Evolutionary conservation across 2,888 invertebrate species (phyloP), one percentile per base, ranked within the genome.

Genomic region (Drosophila birchii): DNA sequence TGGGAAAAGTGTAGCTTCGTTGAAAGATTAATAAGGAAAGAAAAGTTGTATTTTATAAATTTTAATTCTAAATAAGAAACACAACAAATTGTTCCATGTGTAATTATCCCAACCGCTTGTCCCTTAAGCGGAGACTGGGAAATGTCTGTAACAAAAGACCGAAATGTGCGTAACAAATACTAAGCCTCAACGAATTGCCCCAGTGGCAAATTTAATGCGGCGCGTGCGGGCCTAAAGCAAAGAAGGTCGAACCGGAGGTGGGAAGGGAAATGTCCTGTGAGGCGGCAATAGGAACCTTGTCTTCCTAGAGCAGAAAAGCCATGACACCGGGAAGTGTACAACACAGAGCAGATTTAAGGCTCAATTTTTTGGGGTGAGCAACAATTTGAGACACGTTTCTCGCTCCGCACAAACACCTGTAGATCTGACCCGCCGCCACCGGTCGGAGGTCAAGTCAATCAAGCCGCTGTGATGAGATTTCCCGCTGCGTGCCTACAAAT

Each of bases 401-500:
- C 16, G n/a, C 43, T 53, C 51, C 55, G 56, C 55, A 44, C 9
- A 59, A 29, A 73, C 83, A 83, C 79, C 81, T 86, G 79, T 79
- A 57, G 78, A 66, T 79, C 45, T 56, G 49, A 20, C 53, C 43
- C 39, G 8, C 26, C 26, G 26, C 29, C 51, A 36, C 34, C 29
- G 53, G 32, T 53, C 29, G 41, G 80, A 80, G 83, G 86, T 83
- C 79, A 86, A 78, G 83, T 71, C 86, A 86, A 83, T 86, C 83
- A 83, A 76, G 64, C 66, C 71, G 53, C 83, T 70, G 68, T 76
- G 83, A 75, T 86, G 79, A 81, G 81, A 73, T 57, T 73, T 78
- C 75, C 81, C 74, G 75, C 74, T 78, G 86, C 81, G 83, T 83
- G 83, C 58, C 75, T 74, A 78, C 81, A 83, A 86, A 86, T 84